phyloP scores from a whole-genome alignment of 2,113 vertebrate species.

The Calyptomena viridis region DNA sequence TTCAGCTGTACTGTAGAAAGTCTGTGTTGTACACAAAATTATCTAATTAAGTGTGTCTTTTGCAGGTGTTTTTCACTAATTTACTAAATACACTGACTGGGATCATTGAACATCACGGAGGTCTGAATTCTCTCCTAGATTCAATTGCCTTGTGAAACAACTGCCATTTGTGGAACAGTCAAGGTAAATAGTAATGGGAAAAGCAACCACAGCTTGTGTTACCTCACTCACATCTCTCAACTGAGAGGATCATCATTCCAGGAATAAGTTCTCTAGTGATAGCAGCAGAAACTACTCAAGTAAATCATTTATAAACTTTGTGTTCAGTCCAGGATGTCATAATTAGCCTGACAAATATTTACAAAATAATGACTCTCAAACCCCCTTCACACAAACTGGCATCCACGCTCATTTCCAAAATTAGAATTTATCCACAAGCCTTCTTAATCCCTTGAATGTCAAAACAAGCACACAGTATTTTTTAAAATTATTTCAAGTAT shows the following conservation, averaged over 20 bases:
- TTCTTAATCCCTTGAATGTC: not conserved
- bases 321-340: not conserved
- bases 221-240: not conserved
- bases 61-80: not conserved
- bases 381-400: not conserved
- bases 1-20: not conserved
- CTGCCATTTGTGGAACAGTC: not conserved
- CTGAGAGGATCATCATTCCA: rapidly evolving
- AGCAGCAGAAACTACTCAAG: not conserved
- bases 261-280: not conserved
- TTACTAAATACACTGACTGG: not conserved
- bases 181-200: not conserved
- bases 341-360: not conserved
- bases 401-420: not conserved
- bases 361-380: not conserved
- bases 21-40: rapidly evolving
- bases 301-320: not conserved
- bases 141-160: not conserved
- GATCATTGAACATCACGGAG: not conserved
- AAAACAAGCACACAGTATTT: not conserved
- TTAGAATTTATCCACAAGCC: not conserved
- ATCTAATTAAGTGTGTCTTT: not conserved
- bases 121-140: not conserved
- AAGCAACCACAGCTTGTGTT: not conserved
- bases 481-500: not conserved